phyloP scores from a whole-genome alignment of 2,797 vertebrate genomes.

The Crotalus adamanteus region DNA sequence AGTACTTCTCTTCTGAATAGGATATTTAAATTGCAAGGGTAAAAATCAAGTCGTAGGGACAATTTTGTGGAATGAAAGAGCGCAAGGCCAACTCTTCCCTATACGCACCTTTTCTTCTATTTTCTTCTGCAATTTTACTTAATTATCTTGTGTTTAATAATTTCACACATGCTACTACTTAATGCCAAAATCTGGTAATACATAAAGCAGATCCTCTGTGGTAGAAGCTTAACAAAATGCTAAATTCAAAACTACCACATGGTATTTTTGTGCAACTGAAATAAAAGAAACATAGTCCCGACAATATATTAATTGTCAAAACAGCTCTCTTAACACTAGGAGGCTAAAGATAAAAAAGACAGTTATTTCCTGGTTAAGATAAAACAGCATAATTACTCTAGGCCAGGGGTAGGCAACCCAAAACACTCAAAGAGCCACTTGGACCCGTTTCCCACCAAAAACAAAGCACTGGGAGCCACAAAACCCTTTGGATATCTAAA shows the following conservation, averaged over 20 bases:
- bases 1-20: not conserved
- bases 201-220: not conserved
- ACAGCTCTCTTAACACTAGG: slow-evolving; percentile 1
- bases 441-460: no score
- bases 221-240: not conserved
- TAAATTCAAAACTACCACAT: not conserved
- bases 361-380: slow-evolving; percentile 37
- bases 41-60: not conserved
- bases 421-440: no score
- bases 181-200: not conserved
- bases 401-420: not conserved
- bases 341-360: slow-evolving; percentile 27
- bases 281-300: slow-evolving; percentile 7
- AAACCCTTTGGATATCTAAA: no score
- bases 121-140: not conserved
- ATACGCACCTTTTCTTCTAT: not conserved
- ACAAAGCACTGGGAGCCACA: no score
- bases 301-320: not conserved
- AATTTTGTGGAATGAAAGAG: not conserved
- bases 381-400: slow-evolving; percentile 26
- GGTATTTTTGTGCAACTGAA: not conserved
- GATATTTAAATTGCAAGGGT: not conserved
- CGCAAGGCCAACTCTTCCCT: not conserved
- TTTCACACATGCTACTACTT: not conserved
- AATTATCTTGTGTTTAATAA: not conserved